Base-by-base conservation (phyloP, 2,113 vertebrate species). In the Carassius carassius region DNA sequence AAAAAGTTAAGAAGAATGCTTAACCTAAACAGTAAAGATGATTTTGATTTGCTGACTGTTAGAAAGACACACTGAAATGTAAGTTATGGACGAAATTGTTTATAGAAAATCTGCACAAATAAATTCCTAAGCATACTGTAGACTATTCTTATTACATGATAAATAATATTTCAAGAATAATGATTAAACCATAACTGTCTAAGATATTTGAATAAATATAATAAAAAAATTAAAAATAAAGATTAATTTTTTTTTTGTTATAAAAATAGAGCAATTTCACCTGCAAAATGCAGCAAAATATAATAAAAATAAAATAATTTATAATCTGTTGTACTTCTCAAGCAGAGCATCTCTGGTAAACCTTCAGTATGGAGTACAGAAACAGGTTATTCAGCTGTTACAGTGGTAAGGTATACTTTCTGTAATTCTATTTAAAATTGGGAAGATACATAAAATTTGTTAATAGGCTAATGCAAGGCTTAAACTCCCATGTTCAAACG, bases 151-250 rank as follows among this genome's bases (percentile, higher is more conserved):
- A 41, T 60, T 60, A 79, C 19, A 16, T 16, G 19, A 62, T 41
- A 62, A 16, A 62, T 62, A 56, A 16, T 37, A 60, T 58, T 54
- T 75, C 3, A 49, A 58, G 17, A 58, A 35, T 2, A 58, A 58
- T 37, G 4, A 21, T 58, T 58, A 35, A 78, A 58, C 37, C 23
- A 14, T 35, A 10, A 25, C 16, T 37, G 77, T 41, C 11, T 17
- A 78, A 78, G 12, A 14, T 35, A n/a, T n/a, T 0, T 60, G 12
- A 79, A 79, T 62, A 78, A 79, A 79, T 62, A 78, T 37, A 35
- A 60, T 37, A 51, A 78, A 60, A 75, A 17, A 10, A 14, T 9
- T 1, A 21, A 16, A 35, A 67, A 35, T 2, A 44, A 44, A 10
- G n/a, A n/a, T n/a, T n/a, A n/a, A 44, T 10, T 32, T 8, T 12